phyloP scores from a whole-genome alignment of 2,113 vertebrate genomes.

The Columba janthina region DNA sequence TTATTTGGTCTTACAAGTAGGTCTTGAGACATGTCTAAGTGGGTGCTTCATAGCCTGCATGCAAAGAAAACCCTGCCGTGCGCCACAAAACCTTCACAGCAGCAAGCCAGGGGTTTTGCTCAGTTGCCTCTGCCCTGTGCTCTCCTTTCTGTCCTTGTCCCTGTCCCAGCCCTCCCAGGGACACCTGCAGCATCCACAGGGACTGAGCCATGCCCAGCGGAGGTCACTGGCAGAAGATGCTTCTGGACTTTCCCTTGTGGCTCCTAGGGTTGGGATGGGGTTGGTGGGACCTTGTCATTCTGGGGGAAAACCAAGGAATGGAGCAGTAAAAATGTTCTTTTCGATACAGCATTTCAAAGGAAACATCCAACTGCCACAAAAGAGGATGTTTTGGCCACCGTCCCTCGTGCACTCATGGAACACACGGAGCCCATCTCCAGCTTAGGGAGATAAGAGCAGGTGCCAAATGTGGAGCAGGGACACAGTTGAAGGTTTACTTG shows the following conservation, averaged over 20 bases:
- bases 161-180: not conserved
- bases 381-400: fast-evolving
- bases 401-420: fast-evolving
- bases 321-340: not conserved
- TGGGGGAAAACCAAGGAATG: fast-evolving
- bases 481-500: not conserved
- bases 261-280: not conserved
- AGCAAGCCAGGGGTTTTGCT: not conserved
- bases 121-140: not conserved
- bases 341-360: not conserved
- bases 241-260: not conserved
- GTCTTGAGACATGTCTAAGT: not conserved
- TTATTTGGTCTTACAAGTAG: slow-evolving; percentile 50
- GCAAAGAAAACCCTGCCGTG: not conserved
- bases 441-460: not conserved
- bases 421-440: not conserved
- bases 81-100: not conserved
- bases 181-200: fast-evolving
- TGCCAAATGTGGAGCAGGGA: not conserved
- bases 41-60: not conserved
- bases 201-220: not conserved
- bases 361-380: not conserved
- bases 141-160: not conserved
- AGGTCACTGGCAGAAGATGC: not conserved
- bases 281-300: not conserved